Evolutionary conservation across 2,888 invertebrate species (phyloP).

Genomic region (Caenorhabditis drosophilae): DNA sequence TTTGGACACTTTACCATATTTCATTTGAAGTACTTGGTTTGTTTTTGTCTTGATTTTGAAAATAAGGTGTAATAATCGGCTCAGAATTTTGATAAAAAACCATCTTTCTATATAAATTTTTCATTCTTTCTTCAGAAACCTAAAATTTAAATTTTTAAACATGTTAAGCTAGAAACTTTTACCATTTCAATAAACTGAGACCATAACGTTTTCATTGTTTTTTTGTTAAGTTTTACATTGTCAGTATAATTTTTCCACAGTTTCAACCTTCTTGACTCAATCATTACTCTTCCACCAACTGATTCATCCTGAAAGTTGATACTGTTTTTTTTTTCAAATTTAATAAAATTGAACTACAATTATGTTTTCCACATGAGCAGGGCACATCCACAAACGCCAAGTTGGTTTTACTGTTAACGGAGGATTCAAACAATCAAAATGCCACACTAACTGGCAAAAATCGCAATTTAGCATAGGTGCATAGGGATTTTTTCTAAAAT

Average conservation of each 20-base stretch:
- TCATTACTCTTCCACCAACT: background rate
- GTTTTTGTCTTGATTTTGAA: too few relatives aligned
- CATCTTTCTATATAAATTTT: too few relatives aligned
- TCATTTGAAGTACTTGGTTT: too few relatives aligned
- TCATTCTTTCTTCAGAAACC: too few relatives aligned
- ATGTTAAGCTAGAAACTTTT: too few relatives aligned
- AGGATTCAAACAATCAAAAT: slow-evolving; percentile 1
- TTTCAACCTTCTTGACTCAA: background rate
- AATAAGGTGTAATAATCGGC: too few relatives aligned
- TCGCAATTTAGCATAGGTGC: slow-evolving; percentile 2
- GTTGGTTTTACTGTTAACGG: slow-evolving; percentile 1
- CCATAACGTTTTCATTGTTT: too few relatives aligned
- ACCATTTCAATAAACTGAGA: too few relatives aligned
- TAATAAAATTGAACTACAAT: background rate
- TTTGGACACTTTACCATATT: too few relatives aligned
- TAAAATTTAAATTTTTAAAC: too few relatives aligned
- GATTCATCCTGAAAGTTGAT: slow-evolving; percentile 1
- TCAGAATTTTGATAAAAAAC: too few relatives aligned
- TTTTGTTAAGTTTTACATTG: too few relatives aligned
- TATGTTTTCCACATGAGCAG: slow-evolving; percentile 1
- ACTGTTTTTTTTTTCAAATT: background rate
- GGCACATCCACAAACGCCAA: slow-evolving; percentile 10
- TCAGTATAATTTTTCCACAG: background rate
- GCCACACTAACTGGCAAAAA: slow-evolving; percentile 4
- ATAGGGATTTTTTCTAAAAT: background rate